Evolutionary conservation across 2,797 vertebrate species (phyloP), one percentile per base, ranked within the genome.

Genomic region (Telmatherina bonti): DNA sequence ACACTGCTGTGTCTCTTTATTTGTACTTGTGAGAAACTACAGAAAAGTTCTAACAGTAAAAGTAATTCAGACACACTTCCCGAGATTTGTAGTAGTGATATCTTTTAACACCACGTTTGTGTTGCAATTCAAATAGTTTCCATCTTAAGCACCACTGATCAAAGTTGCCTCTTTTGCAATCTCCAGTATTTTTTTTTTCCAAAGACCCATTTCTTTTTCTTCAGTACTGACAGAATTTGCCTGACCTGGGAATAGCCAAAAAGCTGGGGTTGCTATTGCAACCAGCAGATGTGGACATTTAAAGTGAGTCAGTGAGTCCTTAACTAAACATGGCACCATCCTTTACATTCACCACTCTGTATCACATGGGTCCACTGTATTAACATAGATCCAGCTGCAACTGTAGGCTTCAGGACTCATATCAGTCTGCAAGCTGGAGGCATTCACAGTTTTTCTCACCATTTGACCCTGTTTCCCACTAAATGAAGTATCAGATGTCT

Each of bases 221-320:
- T 70, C 54, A 20, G 62, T 82, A 82, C 86, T 79, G 82, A 91
- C 89, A 88, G 80, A 92, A 91, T 89, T 79, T 86, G 91, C 85
- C 81, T 88, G 89, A 90, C 88, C 82, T 82, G 89, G 85, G 89
- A 91, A 91, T 88, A 84, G 82, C 75, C 87, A 82, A 62, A 89
- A 85, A 88, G 33, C 65, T 10, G 12, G n/a, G 77, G 93, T 93
- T 93, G 85, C 89, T 58, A 87, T 92, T 90, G 92, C 74, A 92
- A 94, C 92, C 82, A 55, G 83, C 84, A 89, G 88, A 94, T 91
- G 90, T 93, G 85, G 88, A 85, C 89, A 89, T 92, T 91, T 88
- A 89, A 91, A 84, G 68, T 60, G 61, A 80, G 85, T 30, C 79
- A 67, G 83, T 57, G 77, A 88, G 85, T 89, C 70, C 58, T 89